These are phyloP conservation scores for Natator depressus DNA, from an alignment of 2,113 vertebrate species.

Conservation along the genomic window DNA sequence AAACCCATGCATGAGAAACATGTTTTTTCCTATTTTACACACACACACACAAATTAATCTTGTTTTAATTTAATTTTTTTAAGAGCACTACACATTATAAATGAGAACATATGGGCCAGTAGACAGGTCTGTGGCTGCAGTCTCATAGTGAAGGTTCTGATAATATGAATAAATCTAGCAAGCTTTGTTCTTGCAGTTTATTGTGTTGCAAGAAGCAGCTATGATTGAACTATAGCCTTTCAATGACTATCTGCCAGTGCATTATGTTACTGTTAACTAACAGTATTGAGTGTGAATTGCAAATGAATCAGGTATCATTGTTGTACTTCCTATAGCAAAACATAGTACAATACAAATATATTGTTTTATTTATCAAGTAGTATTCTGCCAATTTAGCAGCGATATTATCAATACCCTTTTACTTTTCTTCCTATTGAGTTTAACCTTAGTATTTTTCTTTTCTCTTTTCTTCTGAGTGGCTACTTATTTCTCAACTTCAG, in stretches of 20 bases:
- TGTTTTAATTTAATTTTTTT: background rate
- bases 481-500: background rate
- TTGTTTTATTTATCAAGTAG: background rate
- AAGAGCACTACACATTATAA: background rate
- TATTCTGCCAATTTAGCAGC: background rate
- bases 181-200: background rate
- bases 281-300: background rate
- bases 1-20: background rate
- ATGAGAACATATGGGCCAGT: background rate
- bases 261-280: background rate
- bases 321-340: background rate
- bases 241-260: background rate
- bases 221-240: background rate
- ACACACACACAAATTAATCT: background rate
- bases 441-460: background rate
- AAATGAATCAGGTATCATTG: background rate
- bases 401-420: background rate
- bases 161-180: background rate
- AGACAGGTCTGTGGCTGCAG: background rate
- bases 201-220: background rate
- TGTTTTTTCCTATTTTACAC: background rate
- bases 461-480: background rate
- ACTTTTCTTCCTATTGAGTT: background rate
- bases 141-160: background rate
- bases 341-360: background rate